Evolutionary conservation across 2,113 vertebrate genomes (phyloP).

Genomic region (Pluvianellus socialis): DNA sequence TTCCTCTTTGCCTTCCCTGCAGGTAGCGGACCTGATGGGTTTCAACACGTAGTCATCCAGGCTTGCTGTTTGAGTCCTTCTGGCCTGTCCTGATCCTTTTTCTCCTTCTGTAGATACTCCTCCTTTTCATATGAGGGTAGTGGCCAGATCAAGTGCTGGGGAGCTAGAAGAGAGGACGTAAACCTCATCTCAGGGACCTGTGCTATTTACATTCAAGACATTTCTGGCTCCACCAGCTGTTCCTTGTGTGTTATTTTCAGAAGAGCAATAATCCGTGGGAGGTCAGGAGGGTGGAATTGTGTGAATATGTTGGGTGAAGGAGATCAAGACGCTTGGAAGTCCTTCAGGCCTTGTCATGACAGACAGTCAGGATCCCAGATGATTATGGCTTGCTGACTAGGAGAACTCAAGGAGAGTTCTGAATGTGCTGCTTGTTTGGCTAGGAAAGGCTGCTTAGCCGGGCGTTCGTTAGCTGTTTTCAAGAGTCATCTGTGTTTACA

Average conservation of each 20-base stretch:
- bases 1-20: not conserved
- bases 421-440: not conserved
- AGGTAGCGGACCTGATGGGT: not conserved
- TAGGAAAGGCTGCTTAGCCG: not conserved
- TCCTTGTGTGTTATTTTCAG: slow-evolving; percentile 74
- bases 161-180: not conserved
- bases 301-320: slow-evolving; percentile 45
- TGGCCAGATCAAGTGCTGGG: not conserved
- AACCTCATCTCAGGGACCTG: not conserved
- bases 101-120: not conserved
- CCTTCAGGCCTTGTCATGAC: not conserved
- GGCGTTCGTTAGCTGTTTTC: not conserved
- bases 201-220: slow-evolving; percentile 64
- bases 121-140: not conserved
- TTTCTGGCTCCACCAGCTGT: slow-evolving; percentile 71
- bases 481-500: slow-evolving; percentile 24
- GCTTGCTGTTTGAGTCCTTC: not conserved
- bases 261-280: slow-evolving; percentile 58
- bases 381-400: not conserved
- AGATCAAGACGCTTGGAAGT: not conserved
- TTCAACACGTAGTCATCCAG: not conserved
- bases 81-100: not conserved
- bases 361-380: not conserved
- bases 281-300: slow-evolving; percentile 61
- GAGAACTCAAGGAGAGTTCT: not conserved